Conservation (phyloP, 2,797 vertebrate species). For the Smutsia temminckii region DNA sequence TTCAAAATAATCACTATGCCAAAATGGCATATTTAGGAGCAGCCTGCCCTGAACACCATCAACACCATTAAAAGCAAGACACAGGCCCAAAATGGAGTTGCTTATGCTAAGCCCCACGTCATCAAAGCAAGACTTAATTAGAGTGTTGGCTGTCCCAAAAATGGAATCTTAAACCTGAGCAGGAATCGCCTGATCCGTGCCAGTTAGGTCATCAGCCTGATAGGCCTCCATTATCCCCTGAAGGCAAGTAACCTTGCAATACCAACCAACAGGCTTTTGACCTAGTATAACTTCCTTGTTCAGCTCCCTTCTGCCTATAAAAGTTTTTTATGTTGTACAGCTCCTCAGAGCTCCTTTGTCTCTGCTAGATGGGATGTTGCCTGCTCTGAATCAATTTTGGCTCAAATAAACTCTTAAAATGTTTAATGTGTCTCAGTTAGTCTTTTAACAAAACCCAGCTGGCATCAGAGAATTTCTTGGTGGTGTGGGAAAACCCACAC, state of each 20-base stretch:
- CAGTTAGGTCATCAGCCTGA: neutral
- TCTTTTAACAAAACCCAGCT: neutral
- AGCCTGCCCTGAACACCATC: neutral
- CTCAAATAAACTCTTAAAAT: neutral
- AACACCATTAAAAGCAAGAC: neutral
- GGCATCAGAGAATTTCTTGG: neutral
- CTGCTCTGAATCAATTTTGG: neutral
- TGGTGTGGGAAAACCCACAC: neutral
- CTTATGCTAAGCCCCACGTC: neutral
- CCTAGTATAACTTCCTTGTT: neutral
- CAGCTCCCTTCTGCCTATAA: neutral
- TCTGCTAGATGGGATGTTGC: neutral
- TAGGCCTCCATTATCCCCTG: neutral
- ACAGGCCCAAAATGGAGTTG: neutral
- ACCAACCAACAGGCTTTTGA: neutral
- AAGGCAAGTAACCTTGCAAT: neutral
- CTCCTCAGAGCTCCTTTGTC: neutral
- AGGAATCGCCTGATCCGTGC: neutral
- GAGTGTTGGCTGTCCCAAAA: neutral
- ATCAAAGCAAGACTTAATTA: neutral
- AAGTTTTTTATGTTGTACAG: neutral
- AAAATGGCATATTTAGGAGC: neutral
- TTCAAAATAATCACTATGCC: neutral
- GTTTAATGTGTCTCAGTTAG: neutral
- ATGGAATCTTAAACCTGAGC: neutral